A percentile compares a stretch with the other conserved stretches of the same genome.
phyloP scores from a whole-genome alignment of 1,140 invertebrate species.

The Drosophila ercepeae region DNA sequence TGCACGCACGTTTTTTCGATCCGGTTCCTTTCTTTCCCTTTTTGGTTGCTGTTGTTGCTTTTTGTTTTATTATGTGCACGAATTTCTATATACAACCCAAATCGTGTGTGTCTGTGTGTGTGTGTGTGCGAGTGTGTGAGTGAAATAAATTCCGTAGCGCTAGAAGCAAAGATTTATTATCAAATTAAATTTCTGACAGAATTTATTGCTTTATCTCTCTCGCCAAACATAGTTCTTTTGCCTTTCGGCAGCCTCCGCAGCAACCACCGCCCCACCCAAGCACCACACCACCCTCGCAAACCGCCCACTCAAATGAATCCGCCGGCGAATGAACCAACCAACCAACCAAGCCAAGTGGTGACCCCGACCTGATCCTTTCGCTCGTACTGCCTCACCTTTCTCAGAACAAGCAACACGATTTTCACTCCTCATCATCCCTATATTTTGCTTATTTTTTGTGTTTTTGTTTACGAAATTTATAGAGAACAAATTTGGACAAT shows the following conservation, averaged over 20 bases:
- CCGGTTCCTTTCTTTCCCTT: constrained; percentile 49
- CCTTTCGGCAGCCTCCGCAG: constrained; percentile 68
- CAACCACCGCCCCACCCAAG: constrained; percentile 36
- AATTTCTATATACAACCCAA: constrained; percentile 69
- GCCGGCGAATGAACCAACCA: constrained; percentile 32
- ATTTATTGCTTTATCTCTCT: constrained; percentile 84
- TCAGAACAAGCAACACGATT: constrained; percentile 49
- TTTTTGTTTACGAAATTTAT: constrained; percentile 81
- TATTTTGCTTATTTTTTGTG: constrained; percentile 25
- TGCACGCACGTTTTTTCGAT: constrained; percentile 82
- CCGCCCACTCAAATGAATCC: constrained; percentile 49
- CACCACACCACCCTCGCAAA: constrained; percentile 16
- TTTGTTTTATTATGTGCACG: constrained; percentile 83
- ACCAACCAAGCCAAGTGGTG: constrained; percentile 44
- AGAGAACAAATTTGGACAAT: constrained; percentile 83
- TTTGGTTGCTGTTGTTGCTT: constrained; percentile 52
- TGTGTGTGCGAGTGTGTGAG: constrained; percentile 62
- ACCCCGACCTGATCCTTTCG: constrained; percentile 50
- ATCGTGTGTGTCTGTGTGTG: constrained; percentile 37
- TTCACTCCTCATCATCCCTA: constrained; percentile 49
- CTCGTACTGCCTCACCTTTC: constrained; percentile 30
- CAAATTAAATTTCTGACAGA: constrained; percentile 84
- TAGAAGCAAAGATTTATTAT: constrained; percentile 84
- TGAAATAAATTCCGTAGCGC: constrained; percentile 84
- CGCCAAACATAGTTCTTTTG: constrained; percentile 83